Base-by-base conservation (phyloP, 2,113 vertebrate species). In the Siphamia tubifer region DNA sequence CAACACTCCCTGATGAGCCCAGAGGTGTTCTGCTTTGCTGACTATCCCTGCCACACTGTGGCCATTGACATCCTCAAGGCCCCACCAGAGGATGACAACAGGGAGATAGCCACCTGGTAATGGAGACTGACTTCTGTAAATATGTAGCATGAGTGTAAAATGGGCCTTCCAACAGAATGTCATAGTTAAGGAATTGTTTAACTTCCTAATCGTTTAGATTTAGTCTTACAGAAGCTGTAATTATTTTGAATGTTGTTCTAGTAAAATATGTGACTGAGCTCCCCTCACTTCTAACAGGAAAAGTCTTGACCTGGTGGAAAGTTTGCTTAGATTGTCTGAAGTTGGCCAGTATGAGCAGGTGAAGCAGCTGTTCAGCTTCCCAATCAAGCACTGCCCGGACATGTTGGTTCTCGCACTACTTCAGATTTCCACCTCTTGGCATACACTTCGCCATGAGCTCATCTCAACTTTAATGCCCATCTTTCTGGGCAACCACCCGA, bases 381-480 rank as follows among this genome's bases (percentile, higher is more conserved):
- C 98, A 5, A 98, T 98, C 91, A 99, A 99, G 85, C 98, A 98
- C 89, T 99, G 98, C 83, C 98, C 97, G 1, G 98, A 99, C 84
- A 98, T 99, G 97, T 75, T 99, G 84, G 97, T 99, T 35, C 91
- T 99, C 90, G 96, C 96, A 35, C 89, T 99, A 78, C 39, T 99
- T 47, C 98, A 99, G 87, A 99, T 99, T 84, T 98, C 95, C 91
- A 96, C 96, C 2, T 98, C 97, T 60, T 99, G 98, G 97, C 96
- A 99, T 68, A 98, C 96, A 10, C 85, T 99, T 74, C 95, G 98
- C 78, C 97, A 99, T 28, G 98, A 99, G 68, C 97, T 99, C 89
- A 99, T 99, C 90, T 99, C 98, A 38, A 98, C 97, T 0, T 92
- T 99, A 53, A 99, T 99, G 98, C 98, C 98, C 60, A 99, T 98